Evolutionary conservation across 1,140 invertebrate genomes (phyloP), one percentile per base, ranked within the genome.

Genomic region (Cydia fagiglandana): DNA sequence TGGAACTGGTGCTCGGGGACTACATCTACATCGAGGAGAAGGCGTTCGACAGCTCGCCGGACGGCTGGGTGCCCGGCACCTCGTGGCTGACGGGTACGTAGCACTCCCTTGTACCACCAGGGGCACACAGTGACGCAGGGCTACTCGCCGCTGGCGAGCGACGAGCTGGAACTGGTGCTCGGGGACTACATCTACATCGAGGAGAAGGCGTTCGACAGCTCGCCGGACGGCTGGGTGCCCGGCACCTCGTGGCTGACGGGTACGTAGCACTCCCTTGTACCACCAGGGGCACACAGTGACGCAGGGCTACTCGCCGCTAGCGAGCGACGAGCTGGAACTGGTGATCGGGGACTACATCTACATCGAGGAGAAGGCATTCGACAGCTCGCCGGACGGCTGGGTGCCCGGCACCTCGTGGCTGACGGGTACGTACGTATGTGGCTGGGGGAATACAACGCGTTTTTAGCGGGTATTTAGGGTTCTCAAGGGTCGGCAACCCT

Each of bases 151-250:
- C 94, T 95, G 80, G 96, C 97, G 83, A 94, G 94, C 66, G 97
- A 98, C 90, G 97, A 98, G 91, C 86, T 98, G 68, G 97, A 98
- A 86, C 90, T 98, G 38, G 94, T 96, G 75, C 95, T 96, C 38
- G 97, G 97, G n/a, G 98, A 98, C 92, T 97, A 96, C 86, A 95
- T 98, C 77, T 97, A 97, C 88, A 94, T 98, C 56, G 95, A 95
- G 80, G 94, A 95, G 77, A 96, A 96, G 75, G 95, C 96, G 45
- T 93, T 96, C 73, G 94, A 95, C 24, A 95, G 91, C 64, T 96
- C 96, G 2, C 93, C 95, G 2, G 97, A 98, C 92, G 96, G 97
- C 47, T 98, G 97, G 97, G 96, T 96, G 1, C 95, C 96, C 85
- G 97, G 97, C 28, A 96, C 95, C 30, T 98, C 97, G 0, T 98